Conservation (phyloP, 2,113 vertebrate species). For the Globicephala melas region DNA sequence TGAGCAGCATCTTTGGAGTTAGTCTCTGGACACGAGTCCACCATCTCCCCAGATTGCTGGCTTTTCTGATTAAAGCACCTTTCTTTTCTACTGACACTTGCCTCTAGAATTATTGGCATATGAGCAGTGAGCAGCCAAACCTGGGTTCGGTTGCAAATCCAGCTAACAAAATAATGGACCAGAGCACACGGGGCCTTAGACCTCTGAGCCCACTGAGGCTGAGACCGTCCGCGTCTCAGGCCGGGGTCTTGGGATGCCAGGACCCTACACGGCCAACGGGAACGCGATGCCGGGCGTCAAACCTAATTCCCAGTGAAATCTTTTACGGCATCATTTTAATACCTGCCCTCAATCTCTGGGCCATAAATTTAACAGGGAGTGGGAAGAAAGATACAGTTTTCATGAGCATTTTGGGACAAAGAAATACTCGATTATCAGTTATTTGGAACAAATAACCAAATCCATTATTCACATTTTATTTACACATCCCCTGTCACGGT, state of each 20-base stretch:
- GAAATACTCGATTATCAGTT: background rate
- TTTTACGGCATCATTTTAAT: no score
- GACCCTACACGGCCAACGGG: accelerated
- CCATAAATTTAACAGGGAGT: background rate
- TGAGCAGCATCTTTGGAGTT: background rate
- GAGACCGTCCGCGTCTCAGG: accelerated
- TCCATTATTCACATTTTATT: background rate
- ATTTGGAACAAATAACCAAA: background rate
- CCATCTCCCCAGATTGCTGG: background rate
- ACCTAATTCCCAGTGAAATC: background rate
- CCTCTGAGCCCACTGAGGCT: background rate
- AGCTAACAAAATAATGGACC: background rate
- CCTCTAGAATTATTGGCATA: background rate
- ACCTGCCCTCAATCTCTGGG: background rate
- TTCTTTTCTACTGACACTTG: background rate
- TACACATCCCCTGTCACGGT: background rate
- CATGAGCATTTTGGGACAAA: background rate
- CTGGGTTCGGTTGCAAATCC: background rate
- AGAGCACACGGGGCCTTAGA: accelerated
- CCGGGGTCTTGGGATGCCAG: accelerated
- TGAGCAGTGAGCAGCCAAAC: background rate
- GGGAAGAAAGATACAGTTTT: background rate
- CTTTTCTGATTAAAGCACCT: background rate
- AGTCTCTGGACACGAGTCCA: background rate
- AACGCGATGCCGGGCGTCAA: accelerated